phyloP scores from a whole-genome alignment of 1,140 invertebrate species.

The Lepidostoma basale region DNA sequence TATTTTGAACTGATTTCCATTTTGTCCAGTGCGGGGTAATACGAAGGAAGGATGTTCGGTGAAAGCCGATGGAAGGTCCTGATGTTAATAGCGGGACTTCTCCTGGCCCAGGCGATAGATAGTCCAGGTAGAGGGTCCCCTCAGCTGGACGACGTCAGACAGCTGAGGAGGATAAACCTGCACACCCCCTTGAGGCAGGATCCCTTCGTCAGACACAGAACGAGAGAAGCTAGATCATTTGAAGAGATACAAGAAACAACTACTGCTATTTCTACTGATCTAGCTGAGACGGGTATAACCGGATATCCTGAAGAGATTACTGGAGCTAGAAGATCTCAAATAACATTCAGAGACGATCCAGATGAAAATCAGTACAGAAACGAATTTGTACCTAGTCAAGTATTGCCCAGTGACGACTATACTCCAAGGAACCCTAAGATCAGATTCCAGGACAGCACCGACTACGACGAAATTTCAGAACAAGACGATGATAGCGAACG shows the following conservation, averaged over 20 bases:
- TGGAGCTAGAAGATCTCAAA: conserved; percentile 37
- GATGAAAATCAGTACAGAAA: conserved; percentile 31
- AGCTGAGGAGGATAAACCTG: conserved; percentile 3
- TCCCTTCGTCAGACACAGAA: conserved; percentile 51
- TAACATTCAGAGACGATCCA: conserved; percentile 36
- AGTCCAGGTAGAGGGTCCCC: conserved; percentile 40
- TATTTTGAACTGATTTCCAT: no score
- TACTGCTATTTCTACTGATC: neutral
- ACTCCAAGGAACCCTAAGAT: conserved; percentile 20
- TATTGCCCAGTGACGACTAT: conserved; percentile 6
- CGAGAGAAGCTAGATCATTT: conserved; percentile 47
- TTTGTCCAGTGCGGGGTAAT: no score
- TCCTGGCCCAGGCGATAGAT: conserved; percentile 49
- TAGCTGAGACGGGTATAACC: neutral
- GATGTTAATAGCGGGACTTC: conserved; percentile 51
- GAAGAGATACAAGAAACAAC: neutral
- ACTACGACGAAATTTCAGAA: conserved; percentile 19
- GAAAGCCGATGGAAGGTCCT: conserved; percentile 59
- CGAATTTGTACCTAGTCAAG: conserved; percentile 1
- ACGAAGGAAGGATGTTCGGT: conserved; percentile 52
- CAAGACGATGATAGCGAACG: conserved; percentile 7
- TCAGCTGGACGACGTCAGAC: conserved; percentile 4
- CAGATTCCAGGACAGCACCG: conserved; percentile 31
- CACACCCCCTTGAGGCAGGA: neutral
- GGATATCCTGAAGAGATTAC: conserved; percentile 13